Percentiles rank a stretch among this genome's conserved stretches.
phyloP scores from a whole-genome alignment of 2,888 invertebrate species.

The Eupithecia centaureata region DNA sequence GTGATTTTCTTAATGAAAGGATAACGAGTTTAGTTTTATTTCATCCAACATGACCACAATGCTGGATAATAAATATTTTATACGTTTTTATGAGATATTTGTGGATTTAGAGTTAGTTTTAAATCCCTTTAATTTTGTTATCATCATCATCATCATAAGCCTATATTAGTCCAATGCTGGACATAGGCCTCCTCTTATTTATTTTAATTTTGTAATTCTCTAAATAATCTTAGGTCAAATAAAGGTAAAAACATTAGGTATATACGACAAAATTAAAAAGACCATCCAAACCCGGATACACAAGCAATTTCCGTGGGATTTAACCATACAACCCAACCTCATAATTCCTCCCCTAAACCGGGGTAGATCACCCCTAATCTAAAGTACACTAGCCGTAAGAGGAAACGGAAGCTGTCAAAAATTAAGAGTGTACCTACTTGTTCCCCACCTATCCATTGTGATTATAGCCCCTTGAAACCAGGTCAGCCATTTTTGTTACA shows the following conservation, averaged over 20 bases:
- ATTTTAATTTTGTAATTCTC: too few relatives aligned
- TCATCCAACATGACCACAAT: too few relatives aligned
- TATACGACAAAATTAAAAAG: not conserved
- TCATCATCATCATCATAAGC: too few relatives aligned
- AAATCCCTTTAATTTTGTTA: too few relatives aligned
- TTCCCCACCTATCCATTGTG: constrained; percentile 16
- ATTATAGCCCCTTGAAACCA: constrained; percentile 42
- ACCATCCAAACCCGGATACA: not conserved
- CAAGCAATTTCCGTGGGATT: not conserved
- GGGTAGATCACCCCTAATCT: constrained; percentile 14
- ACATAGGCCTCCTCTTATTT: too few relatives aligned
- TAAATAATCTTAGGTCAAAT: not conserved
- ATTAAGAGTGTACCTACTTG: constrained; percentile 10
- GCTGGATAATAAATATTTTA: too few relatives aligned
- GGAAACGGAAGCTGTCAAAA: constrained; percentile 24
- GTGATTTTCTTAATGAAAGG: not conserved
- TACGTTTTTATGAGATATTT: too few relatives aligned
- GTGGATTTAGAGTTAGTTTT: too few relatives aligned
- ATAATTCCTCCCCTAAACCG: not conserved
- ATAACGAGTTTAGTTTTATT: not conserved
- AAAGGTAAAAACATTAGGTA: not conserved
- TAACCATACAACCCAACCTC: constrained; percentile 2
- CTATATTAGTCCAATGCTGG: too few relatives aligned
- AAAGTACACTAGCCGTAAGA: constrained; percentile 11
- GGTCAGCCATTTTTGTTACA: constrained; percentile 56